Base-by-base conservation (phyloP, 1,140 invertebrate genomes). In the Odontomachus brunneus region DNA sequence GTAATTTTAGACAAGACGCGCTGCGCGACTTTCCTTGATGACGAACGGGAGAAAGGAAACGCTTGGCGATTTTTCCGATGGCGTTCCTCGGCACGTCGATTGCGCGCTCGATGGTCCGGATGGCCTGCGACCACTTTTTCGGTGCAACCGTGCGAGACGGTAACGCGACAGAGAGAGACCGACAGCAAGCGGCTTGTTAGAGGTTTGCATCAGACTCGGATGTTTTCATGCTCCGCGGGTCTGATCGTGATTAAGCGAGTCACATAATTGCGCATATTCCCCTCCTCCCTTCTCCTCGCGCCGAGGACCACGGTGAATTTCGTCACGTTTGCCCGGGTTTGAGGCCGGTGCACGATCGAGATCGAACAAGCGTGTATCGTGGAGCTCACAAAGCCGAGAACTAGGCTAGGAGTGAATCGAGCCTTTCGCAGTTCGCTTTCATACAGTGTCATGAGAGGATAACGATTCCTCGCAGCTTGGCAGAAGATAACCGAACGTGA, bases 151-250 rank as follows among this genome's bases (percentile, higher is more conserved):
- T 60, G 22, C 57, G 72, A 44, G 29, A 19, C n/a, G 15, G 15
- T 51, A 51, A 49, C 44, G 44, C 24, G 62, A 69, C 65, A 69
- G 38, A 44, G 38, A 44, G 38, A 44, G 53, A 69, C 38, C 19
- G 63, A 51, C 57, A 53, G 73, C 44, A 66, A 76, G 48, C n/a
- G n/a, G n/a, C 65, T 69, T 49, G 53, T 78, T 67, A 57, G 44
- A 78, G 57, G 75, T 67, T 49, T 53, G 48, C 44, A 19, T 63
- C 53, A 55, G 63, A n/a, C 49, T 19, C 49, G 29, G 49, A 78
- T 67, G 63, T 78, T 78, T 76, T 63, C 33, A 38, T 24, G 33
- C 29, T 53, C 38, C 63, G 12, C 12, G 29, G 63, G 33, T 57
- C 26, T 26, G 29, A 74, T 62, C 57, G 26, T 24, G 15, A n/a